These are phyloP conservation scores for Melipona bicolor DNA, from an alignment of 2,888 invertebrate species.

Conservation along the genomic window DNA sequence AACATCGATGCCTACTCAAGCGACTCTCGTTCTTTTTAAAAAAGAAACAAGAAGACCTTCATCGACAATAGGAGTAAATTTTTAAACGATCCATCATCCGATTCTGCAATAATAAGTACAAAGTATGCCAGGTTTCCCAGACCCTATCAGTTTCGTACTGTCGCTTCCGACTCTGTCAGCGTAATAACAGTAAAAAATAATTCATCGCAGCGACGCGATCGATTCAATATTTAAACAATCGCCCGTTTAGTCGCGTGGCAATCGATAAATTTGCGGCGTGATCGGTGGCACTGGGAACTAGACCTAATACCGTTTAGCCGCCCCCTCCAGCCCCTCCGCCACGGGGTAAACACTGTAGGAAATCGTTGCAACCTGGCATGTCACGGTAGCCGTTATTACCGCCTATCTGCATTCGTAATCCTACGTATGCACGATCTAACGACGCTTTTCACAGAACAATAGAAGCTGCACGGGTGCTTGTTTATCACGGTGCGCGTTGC, in stretches of 20 bases:
- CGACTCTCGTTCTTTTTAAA: not conserved
- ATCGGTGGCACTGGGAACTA: slow-evolving; percentile 29
- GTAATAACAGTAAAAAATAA: not conserved
- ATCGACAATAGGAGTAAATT: too few relatives aligned
- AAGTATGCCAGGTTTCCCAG: not conserved
- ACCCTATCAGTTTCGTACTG: not conserved
- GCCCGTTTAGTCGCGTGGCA: not conserved
- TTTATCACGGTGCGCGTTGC: slow-evolving; percentile 63
- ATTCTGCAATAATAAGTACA: not conserved
- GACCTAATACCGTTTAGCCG: slow-evolving; percentile 31
- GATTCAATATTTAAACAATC: slow-evolving; percentile 23
- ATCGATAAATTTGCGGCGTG: slow-evolving; percentile 15
- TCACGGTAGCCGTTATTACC: slow-evolving; percentile 70
- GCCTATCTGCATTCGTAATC: slow-evolving; percentile 69
- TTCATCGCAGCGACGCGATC: slow-evolving; percentile 5
- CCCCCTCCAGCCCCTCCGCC: not conserved
- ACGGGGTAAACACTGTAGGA: slow-evolving; percentile 63
- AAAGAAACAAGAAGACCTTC: too few relatives aligned
- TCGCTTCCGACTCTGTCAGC: not conserved
- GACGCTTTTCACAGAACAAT: slow-evolving; percentile 70
- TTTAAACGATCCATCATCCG: too few relatives aligned
- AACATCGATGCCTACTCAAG: not conserved
- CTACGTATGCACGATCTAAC: slow-evolving; percentile 47
- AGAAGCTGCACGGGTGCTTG: slow-evolving; percentile 62
- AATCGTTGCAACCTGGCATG: slow-evolving; percentile 70